Conservation (phyloP, 2,113 vertebrate genomes). For the Xenotilapia caudafasciata region DNA sequence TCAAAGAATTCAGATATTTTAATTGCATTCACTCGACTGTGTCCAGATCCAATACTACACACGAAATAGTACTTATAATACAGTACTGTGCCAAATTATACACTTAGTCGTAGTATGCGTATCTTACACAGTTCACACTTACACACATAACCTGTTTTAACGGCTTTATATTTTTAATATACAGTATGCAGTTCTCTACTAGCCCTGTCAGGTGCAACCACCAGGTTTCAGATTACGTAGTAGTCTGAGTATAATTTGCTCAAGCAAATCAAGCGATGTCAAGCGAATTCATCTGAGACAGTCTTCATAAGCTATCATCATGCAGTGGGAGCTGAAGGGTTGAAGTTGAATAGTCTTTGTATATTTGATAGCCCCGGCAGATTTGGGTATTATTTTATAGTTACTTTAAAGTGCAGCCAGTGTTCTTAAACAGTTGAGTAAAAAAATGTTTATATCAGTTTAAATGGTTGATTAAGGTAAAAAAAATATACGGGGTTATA, state of each 20-base stretch:
- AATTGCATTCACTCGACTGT: not conserved
- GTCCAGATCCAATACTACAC: slow-evolving; percentile 19
- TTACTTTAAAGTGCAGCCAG: not conserved
- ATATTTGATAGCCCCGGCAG: not conserved
- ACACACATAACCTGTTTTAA: not conserved
- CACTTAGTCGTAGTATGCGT: slow-evolving; percentile 6
- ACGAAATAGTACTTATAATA: slow-evolving; percentile 7
- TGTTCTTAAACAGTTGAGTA: not conserved
- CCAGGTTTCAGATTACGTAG: not conserved
- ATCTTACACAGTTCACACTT: slow-evolving; percentile 13
- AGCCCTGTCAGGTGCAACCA: not conserved
- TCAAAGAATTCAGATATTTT: slow-evolving; percentile 9
- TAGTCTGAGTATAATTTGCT: not conserved
- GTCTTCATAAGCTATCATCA: not conserved
- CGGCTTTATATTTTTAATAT: not conserved
- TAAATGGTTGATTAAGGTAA: not conserved
- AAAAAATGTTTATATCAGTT: not conserved
- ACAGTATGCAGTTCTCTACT: not conserved
- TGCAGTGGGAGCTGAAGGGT: not conserved
- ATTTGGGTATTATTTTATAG: not conserved
- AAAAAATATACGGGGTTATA: not conserved
- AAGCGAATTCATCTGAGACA: not conserved
- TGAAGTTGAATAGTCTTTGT: not conserved
- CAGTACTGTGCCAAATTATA: not conserved
- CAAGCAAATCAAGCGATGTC: not conserved